Base-by-base conservation (phyloP, 2,113 vertebrate genomes). In the Serinus canaria region DNA sequence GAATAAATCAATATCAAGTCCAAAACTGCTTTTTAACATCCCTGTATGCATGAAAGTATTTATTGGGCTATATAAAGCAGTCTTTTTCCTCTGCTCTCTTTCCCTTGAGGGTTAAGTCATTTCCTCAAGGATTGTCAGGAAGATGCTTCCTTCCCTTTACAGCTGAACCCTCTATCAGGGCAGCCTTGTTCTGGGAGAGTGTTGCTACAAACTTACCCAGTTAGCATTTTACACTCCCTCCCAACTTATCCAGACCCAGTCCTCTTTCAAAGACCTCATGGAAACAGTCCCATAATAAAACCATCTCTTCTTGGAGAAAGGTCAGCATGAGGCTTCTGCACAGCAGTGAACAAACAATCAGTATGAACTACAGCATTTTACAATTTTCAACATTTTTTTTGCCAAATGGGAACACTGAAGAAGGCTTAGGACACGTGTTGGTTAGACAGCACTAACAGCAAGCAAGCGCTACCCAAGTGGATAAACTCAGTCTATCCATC, bases 81-180 rank as follows among this genome's bases (percentile, higher is more conserved):
- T 24, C 31, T 9, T 92, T 84, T 89, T 75, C 64, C 68, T 84
- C 44, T 78, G n/a, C 14, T 88, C 25, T 82, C 53, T 78, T 89
- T 15, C 43, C 12, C 15, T 75, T 27, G 64, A 93, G 60, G 15
- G 55, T 87, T 93, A 95, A 90, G 52, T 70, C 1, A 93, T 87
- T 96, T 97, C 92, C 92, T 90, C 31, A 75, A 53, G 64, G 46
- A 68, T 4, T 87, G 46, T 83, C 73, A 92, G 80, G 76, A 92
- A 84, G 90, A 89, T 70, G 49, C 69, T 96, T 97, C 86, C 92
- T 96, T 97, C 90, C 92, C 56, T 90, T 84, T 63, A 75, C 46
- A 82, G 88, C 44, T 94, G 76, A 92, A 79, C 56, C 8, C 14
- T 62, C 56, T 82, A 6, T 64, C 37, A 56, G 41, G 13, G 49